These are phyloP conservation scores for Neodon shergylaensis DNA, from an alignment of 2,113 vertebrate genomes.

Conservation along the genomic window DNA sequence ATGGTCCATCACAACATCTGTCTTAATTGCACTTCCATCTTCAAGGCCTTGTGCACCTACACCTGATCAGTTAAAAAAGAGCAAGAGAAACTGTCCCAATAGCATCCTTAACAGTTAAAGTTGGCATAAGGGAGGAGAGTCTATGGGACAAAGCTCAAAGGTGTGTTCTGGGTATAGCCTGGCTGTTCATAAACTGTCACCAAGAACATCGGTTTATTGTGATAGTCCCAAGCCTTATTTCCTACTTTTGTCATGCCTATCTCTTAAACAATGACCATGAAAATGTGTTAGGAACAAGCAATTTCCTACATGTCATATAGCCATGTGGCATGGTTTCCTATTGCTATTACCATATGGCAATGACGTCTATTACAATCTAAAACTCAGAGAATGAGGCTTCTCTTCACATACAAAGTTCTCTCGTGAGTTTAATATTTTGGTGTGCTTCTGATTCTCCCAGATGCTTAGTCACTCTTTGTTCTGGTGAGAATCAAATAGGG, in stretches of 20 bases:
- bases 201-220: not conserved
- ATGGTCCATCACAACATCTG: slow-evolving; percentile 53
- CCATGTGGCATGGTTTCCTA: not conserved
- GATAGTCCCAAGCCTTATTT: not conserved
- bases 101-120: not conserved
- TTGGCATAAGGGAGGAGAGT: not conserved
- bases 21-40: slow-evolving; percentile 57
- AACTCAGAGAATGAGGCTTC: not conserved
- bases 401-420: not conserved
- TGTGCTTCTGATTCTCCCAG: not conserved
- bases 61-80: not conserved
- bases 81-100: not conserved
- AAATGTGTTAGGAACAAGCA: not conserved
- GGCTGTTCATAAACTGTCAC: not conserved
- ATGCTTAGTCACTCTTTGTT: not conserved
- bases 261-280: not conserved
- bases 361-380: not conserved
- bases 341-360: not conserved
- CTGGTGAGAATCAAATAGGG: not conserved
- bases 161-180: not conserved
- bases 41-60: slow-evolving; percentile 43
- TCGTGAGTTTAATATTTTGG: not conserved
- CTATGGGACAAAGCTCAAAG: not conserved
- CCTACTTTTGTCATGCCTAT: not conserved
- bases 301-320: not conserved